These are phyloP conservation scores for Lophura nycthemera DNA, from an alignment of 2,113 vertebrate species.

Conservation along the genomic window DNA sequence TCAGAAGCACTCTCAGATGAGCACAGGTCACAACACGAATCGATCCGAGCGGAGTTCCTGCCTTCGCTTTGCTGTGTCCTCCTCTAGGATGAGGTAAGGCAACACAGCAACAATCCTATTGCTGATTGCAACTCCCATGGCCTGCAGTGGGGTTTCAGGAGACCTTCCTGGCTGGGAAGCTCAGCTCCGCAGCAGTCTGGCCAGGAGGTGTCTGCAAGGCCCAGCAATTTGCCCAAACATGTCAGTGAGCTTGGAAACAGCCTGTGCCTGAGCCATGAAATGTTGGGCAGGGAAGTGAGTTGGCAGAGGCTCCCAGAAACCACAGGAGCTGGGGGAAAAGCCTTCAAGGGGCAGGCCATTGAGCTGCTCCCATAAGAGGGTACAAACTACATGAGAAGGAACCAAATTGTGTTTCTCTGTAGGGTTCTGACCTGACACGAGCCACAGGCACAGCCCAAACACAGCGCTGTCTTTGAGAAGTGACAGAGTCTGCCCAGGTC, in stretches of 20 bases:
- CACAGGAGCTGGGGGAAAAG: accelerated
- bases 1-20: neutral
- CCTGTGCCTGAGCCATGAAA: neutral
- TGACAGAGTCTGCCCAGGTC: neutral
- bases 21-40: neutral
- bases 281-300: neutral
- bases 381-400: neutral
- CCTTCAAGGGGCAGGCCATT: neutral
- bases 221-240: neutral
- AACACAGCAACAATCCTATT: neutral
- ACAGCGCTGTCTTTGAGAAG: neutral
- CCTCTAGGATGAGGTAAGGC: neutral
- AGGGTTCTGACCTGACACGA: accelerated
- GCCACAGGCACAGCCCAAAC: neutral
- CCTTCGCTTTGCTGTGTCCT: neutral
- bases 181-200: neutral
- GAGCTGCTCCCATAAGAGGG: neutral
- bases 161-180: neutral
- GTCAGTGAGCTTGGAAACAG: neutral
- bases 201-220: neutral
- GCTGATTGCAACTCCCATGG: neutral
- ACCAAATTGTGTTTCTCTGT: neutral
- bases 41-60: neutral
- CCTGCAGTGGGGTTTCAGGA: accelerated
- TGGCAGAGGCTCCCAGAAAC: neutral